A percentile compares a stretch with the other conserved stretches of the same genome.
Conservation (phyloP, 2,888 invertebrate species). For the Latheticus oryzae region DNA sequence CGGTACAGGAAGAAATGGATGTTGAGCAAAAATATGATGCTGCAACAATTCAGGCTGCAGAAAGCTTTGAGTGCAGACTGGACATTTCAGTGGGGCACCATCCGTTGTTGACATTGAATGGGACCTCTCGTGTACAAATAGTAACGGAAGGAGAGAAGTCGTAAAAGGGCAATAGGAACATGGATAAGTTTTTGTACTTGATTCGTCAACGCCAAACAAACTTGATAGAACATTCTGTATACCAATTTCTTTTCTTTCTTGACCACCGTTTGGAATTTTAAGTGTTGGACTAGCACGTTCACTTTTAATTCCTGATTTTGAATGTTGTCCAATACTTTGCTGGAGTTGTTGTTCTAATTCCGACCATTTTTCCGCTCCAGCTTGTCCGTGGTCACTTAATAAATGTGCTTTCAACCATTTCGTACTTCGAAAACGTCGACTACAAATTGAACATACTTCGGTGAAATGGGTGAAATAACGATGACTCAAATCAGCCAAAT, state of each 20-base stretch:
- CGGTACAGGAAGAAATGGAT: constrained; percentile 65
- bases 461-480: constrained; percentile 76
- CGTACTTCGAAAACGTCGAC: constrained; percentile 86
- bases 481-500: constrained; percentile 71
- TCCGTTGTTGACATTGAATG: constrained; percentile 68
- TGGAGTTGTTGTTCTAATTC: constrained; percentile 69
- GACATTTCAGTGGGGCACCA: constrained; percentile 68
- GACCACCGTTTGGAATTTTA: constrained; percentile 70
- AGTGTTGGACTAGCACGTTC: constrained; percentile 67
- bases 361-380: constrained; percentile 73
- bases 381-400: constrained; percentile 84
- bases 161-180: constrained; percentile 92
- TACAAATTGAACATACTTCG: constrained; percentile 87
- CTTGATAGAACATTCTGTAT: constrained; percentile 69
- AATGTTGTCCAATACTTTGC: constrained; percentile 58
- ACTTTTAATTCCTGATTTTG: constrained; percentile 52
- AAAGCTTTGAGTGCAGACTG: constrained; percentile 71
- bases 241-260: constrained; percentile 60
- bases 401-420: constrained; percentile 91
- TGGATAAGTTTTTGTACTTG: constrained; percentile 80
- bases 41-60: constrained; percentile 71
- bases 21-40: constrained; percentile 74
- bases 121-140: constrained; percentile 92
- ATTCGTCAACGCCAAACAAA: constrained; percentile 68
- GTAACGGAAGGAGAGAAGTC: constrained; percentile 88